Conservation (phyloP, 2,888 invertebrate species). For the Ganaspis brasiliensis region DNA sequence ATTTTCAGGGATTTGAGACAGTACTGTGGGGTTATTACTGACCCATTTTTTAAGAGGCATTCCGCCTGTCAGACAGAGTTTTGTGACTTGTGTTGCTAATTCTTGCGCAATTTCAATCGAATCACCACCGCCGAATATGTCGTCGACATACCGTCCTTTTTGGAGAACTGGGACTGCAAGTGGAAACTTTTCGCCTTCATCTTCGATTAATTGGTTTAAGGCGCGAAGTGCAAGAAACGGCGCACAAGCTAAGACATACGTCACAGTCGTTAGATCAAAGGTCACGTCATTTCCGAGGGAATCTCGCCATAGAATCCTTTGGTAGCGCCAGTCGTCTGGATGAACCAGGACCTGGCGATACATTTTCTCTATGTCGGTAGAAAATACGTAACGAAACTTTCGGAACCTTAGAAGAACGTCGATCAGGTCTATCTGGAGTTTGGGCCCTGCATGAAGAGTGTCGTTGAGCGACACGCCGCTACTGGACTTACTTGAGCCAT, state of each 20-base stretch:
- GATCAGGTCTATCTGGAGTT: conserved; percentile 37
- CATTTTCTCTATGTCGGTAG: conserved; percentile 46
- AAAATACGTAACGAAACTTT: conserved; percentile 42
- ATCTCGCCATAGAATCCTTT: conserved; percentile 47
- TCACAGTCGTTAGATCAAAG: conserved; percentile 8
- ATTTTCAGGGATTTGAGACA: too few relatives aligned
- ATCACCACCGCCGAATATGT: conserved; percentile 12
- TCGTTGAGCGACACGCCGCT: conserved; percentile 39
- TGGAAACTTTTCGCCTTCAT: conserved; percentile 1
- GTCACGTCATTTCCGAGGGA: background rate
- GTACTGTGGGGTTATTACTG: too few relatives aligned
- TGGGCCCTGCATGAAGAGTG: conserved; percentile 27
- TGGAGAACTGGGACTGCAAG: background rate
- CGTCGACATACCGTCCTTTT: conserved; percentile 13
- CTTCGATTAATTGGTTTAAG: background rate
- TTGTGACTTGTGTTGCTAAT: too few relatives aligned
- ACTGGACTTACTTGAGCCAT: conserved; percentile 43
- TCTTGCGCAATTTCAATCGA: background rate
- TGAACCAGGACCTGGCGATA: conserved; percentile 48
- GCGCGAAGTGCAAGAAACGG: conserved; percentile 19
- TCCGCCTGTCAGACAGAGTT: too few relatives aligned
- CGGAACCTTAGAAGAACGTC: conserved; percentile 45
- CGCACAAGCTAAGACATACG: conserved; percentile 27
- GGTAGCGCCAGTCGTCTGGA: conserved; percentile 45
- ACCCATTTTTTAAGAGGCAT: too few relatives aligned